Percentiles rank a stretch among this genome's conserved stretches.
Evolutionary conservation across 2,113 vertebrate species (phyloP).

Genomic region (Neomonachus schauinslandi): DNA sequence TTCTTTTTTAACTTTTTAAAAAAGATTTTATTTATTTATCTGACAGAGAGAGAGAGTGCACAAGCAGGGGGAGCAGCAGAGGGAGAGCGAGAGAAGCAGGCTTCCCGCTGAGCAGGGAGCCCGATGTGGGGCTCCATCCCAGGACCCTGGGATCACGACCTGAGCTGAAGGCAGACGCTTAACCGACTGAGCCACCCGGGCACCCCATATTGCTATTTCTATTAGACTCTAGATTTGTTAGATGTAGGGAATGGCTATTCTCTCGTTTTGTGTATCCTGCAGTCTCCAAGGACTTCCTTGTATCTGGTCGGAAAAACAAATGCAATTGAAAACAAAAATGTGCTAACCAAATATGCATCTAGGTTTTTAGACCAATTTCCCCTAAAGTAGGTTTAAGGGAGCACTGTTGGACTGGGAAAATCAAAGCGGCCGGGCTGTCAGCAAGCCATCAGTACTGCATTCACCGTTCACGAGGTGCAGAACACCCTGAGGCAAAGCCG

Average conservation of each 20-base stretch:
- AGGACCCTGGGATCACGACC: neutral
- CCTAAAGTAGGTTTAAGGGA: neutral
- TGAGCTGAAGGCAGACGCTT: neutral
- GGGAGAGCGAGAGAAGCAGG: neutral
- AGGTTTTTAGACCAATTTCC: slow-evolving; percentile 6
- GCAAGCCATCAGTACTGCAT: neutral
- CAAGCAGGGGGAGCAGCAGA: neutral
- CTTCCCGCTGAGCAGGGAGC: neutral
- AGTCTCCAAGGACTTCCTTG: neutral
- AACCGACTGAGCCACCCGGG: neutral
- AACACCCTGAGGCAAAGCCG: neutral
- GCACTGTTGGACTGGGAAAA: neutral
- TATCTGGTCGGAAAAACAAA: neutral
- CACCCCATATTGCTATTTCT: neutral
- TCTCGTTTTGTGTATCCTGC: neutral
- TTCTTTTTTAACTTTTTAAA: neutral
- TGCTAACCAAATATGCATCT: neutral
- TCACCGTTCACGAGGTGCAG: neutral
- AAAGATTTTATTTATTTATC: neutral
- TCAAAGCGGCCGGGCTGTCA: neutral
- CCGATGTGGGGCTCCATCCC: neutral
- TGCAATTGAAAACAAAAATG: neutral
- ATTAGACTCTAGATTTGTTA: neutral
- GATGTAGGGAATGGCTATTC: neutral
- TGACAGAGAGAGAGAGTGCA: neutral